These are phyloP conservation scores for Spizaetus ornatus DNA, from an alignment of 2,113 vertebrate species.

Conservation along the genomic window DNA sequence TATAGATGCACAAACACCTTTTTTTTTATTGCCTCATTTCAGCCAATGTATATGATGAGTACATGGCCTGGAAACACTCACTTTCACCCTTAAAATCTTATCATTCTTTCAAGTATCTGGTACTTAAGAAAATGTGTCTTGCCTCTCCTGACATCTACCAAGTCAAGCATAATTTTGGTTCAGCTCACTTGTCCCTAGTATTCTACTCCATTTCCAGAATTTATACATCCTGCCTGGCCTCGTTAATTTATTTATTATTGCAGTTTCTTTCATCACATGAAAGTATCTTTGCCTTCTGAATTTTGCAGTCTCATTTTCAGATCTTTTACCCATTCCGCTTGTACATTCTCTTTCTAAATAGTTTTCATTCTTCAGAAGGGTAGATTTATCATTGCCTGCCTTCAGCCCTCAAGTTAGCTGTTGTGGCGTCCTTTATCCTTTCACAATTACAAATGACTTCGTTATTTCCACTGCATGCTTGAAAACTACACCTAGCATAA, in stretches of 20 bases:
- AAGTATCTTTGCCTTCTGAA: neutral
- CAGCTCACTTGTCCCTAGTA: neutral
- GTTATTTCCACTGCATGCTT: neutral
- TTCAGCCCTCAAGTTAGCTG: neutral
- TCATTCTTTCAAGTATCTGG: neutral
- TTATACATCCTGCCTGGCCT: neutral
- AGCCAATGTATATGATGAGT: neutral
- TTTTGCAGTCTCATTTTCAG: neutral
- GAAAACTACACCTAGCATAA: neutral
- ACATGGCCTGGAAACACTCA: neutral
- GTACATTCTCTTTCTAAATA: neutral
- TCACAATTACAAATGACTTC: neutral
- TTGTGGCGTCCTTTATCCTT: neutral
- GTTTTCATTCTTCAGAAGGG: neutral
- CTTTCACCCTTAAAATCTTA: slow-evolving; percentile 34
- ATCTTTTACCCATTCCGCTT: neutral
- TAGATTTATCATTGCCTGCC: neutral
- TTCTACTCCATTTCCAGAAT: neutral
- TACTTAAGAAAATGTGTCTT: neutral
- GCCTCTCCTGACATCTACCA: neutral
- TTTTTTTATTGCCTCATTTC: neutral
- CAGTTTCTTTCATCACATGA: neutral
- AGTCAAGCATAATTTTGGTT: neutral
- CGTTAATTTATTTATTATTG: neutral
- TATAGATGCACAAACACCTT: neutral